phyloP scores from a whole-genome alignment of 2,888 invertebrate genomes.

The Heliconius sara region DNA sequence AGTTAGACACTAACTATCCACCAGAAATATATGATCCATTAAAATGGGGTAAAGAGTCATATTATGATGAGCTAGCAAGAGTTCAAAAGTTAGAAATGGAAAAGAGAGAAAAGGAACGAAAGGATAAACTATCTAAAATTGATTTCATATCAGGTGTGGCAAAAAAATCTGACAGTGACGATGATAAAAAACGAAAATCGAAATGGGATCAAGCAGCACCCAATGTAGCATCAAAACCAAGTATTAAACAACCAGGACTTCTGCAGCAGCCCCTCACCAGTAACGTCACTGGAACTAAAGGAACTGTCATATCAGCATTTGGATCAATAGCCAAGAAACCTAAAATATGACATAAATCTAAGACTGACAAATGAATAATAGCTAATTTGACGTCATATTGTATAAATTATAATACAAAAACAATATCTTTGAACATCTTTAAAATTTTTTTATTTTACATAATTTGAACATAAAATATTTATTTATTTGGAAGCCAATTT shows the following conservation, averaged over 20 bases:
- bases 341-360: constrained; percentile 69
- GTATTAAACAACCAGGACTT: constrained; percentile 87
- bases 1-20: constrained; percentile 98
- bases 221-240: constrained; percentile 81
- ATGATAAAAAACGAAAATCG: constrained; percentile 93
- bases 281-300: constrained; percentile 94
- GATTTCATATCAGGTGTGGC: constrained; percentile 91
- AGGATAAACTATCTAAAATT: constrained; percentile 91
- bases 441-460: neutral
- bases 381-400: neutral
- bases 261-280: constrained; percentile 90
- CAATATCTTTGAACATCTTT: neutral
- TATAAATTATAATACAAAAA: neutral
- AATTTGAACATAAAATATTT: neutral
- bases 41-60: constrained; percentile 96
- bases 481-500: too few species aligned
- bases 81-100: constrained; percentile 97
- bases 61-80: constrained; percentile 95
- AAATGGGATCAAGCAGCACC: constrained; percentile 96
- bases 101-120: constrained; percentile 94
- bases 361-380: constrained; percentile 23
- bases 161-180: constrained; percentile 87
- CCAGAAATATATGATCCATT: constrained; percentile 96
- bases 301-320: constrained; percentile 96
- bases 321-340: constrained; percentile 94